A percentile compares a stretch with the other conserved stretches of the same genome.
Evolutionary conservation across 2,888 invertebrate species (phyloP).

Genomic region (Anarsia innoxiella): DNA sequence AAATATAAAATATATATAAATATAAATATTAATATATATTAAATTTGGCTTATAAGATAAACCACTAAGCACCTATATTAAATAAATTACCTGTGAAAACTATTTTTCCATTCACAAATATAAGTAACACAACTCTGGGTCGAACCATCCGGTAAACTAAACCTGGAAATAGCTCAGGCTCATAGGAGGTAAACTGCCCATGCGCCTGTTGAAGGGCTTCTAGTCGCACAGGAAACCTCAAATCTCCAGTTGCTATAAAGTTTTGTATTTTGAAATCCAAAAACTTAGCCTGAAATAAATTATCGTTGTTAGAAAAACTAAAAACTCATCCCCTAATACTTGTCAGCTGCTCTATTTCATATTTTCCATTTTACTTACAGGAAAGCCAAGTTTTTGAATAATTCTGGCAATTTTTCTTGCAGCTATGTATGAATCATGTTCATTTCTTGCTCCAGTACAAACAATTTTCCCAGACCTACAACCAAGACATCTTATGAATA

Average conservation of each 20-base stretch:
- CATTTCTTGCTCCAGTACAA: slow-evolving; percentile 86
- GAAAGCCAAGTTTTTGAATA: slow-evolving; percentile 86
- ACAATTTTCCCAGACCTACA: slow-evolving; percentile 85
- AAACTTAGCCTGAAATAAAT: slow-evolving; percentile 78
- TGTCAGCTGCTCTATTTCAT: too few relatives aligned
- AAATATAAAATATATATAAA: not conserved
- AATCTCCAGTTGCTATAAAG: slow-evolving; percentile 84
- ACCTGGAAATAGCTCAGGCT: slow-evolving; percentile 99
- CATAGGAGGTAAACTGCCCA: slow-evolving; percentile 90
- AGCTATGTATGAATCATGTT: slow-evolving; percentile 84
- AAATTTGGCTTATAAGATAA: too few relatives aligned
- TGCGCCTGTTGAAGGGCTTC: slow-evolving; percentile 84
- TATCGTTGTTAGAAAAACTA: too few relatives aligned
- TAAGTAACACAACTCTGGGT: slow-evolving; percentile 95
- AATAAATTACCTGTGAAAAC: slow-evolving; percentile 85
- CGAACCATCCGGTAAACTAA: slow-evolving; percentile 98
- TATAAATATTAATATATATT: too few relatives aligned
- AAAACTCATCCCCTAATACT: too few relatives aligned
- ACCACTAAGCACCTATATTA: too few relatives aligned
- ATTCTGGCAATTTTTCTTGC: slow-evolving; percentile 88
- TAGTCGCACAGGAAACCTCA: slow-evolving; percentile 82
- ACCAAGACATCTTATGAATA: not conserved
- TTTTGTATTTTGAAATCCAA: slow-evolving; percentile 86
- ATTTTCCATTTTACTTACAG: slow-evolving; percentile 70
- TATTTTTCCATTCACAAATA: slow-evolving; percentile 99